Evolutionary conservation across 2,113 vertebrate species (phyloP).

Genomic region (Trematomus loennbergii): DNA sequence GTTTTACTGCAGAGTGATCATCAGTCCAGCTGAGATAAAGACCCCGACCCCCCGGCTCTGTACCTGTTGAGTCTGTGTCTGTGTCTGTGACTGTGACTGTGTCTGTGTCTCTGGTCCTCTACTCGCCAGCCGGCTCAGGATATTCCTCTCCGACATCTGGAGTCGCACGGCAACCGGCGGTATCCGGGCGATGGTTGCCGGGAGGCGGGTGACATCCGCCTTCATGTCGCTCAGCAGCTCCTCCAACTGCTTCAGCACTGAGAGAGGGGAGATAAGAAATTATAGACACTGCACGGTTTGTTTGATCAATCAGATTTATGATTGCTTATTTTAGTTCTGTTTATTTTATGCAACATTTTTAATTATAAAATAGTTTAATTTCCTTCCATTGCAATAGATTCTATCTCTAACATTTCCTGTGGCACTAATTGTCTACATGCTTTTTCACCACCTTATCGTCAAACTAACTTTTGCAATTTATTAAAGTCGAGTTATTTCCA

Average conservation of each 20-base stretch:
- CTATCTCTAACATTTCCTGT: not conserved
- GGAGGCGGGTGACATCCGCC: constrained; percentile 95
- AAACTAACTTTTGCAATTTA: not conserved
- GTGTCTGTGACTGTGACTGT: constrained; percentile 89
- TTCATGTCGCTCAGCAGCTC: constrained; percentile 99
- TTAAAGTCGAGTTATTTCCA: no score
- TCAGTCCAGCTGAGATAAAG: no score
- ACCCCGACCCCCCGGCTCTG: not conserved
- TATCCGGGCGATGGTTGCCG: constrained; percentile 96
- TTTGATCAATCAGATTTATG: not conserved
- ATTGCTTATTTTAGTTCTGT: not conserved
- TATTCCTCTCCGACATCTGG: constrained; percentile 98
- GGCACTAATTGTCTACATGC: not conserved
- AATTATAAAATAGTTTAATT: not conserved
- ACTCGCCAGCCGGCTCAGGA: constrained; percentile 95
- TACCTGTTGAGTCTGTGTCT: constrained; percentile 88
- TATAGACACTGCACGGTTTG: not conserved
- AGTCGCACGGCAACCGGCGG: constrained; percentile 94
- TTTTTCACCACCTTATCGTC: not conserved
- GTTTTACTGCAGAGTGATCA: no score
- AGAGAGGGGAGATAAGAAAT: not conserved
- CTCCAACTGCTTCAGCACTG: constrained; percentile 98
- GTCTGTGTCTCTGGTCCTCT: constrained; percentile 91
- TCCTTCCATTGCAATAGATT: not conserved
- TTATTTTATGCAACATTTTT: not conserved